These are phyloP conservation scores for Octodon degus DNA, from an alignment of 2,113 vertebrate genomes.

Conservation along the genomic window DNA sequence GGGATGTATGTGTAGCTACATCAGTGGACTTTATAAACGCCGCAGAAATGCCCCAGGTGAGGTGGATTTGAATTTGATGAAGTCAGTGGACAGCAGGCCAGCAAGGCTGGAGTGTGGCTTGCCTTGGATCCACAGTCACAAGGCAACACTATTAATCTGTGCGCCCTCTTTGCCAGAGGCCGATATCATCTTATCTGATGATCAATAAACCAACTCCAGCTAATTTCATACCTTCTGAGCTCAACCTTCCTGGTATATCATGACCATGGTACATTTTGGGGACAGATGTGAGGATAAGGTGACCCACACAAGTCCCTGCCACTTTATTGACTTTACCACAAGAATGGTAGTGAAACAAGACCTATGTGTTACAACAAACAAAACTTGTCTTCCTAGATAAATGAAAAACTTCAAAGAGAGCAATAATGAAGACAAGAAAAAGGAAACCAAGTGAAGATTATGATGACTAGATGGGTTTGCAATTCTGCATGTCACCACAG, in stretches of 20 bases:
- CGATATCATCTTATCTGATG: background rate
- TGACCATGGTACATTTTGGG: background rate
- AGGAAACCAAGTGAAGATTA: background rate
- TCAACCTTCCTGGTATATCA: background rate
- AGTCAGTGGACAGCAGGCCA: background rate
- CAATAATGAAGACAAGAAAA: background rate
- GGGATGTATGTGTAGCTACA: background rate
- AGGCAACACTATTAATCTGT: background rate
- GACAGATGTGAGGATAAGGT: background rate
- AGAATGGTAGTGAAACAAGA: background rate
- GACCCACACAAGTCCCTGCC: background rate
- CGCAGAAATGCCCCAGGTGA: background rate
- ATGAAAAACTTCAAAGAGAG: background rate
- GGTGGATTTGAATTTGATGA: background rate
- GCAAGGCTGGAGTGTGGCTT: background rate
- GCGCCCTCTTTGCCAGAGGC: background rate
- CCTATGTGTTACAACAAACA: background rate
- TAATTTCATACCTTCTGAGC: constrained; percentile 23
- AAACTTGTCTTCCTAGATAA: background rate
- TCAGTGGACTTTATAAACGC: background rate
- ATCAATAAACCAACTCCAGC: background rate
- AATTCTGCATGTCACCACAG: background rate
- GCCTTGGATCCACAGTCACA: background rate
- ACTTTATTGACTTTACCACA: background rate
- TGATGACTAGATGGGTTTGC: background rate